Evolutionary conservation across 2,888 invertebrate genomes (phyloP).

Genomic region (Panopea generosa): DNA sequence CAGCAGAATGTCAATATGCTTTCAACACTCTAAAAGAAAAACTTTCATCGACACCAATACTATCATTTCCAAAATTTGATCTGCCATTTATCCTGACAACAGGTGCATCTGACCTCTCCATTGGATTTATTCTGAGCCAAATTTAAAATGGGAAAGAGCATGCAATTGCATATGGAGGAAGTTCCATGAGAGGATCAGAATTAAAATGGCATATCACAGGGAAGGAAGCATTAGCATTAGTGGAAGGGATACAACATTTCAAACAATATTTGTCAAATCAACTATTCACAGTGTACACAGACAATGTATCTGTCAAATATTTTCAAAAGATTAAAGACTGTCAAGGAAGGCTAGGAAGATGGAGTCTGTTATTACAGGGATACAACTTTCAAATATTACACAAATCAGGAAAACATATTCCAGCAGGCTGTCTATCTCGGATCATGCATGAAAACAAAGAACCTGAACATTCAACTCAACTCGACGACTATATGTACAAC

Average conservation of each 20-base stretch:
- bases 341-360: constrained; percentile 38
- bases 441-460: constrained; percentile 1
- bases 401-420: constrained; percentile 32
- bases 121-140: constrained; percentile 53
- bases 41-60: constrained; percentile 34
- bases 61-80: constrained; percentile 46
- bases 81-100: constrained; percentile 37
- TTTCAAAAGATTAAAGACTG: constrained; percentile 46
- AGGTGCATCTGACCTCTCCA: constrained; percentile 42
- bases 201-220: constrained; percentile 51
- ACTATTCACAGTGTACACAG: constrained; percentile 53
- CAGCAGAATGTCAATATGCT: constrained; percentile 32
- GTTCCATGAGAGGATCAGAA: constrained; percentile 37
- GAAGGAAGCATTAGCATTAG: constrained; percentile 54
- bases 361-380: constrained; percentile 36
- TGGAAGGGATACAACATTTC: constrained; percentile 56
- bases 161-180: constrained; percentile 51
- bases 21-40: constrained; percentile 41
- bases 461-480: neutral
- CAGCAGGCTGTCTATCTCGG: constrained; percentile 46
- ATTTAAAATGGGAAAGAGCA: constrained; percentile 25
- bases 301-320: constrained; percentile 55
- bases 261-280: constrained; percentile 43
- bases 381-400: constrained; percentile 11
- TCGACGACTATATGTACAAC: neutral